Percentiles rank a stretch among this genome's conserved stretches.
Conservation (phyloP, 2,888 invertebrate genomes). For the Tineola bisselliella region DNA sequence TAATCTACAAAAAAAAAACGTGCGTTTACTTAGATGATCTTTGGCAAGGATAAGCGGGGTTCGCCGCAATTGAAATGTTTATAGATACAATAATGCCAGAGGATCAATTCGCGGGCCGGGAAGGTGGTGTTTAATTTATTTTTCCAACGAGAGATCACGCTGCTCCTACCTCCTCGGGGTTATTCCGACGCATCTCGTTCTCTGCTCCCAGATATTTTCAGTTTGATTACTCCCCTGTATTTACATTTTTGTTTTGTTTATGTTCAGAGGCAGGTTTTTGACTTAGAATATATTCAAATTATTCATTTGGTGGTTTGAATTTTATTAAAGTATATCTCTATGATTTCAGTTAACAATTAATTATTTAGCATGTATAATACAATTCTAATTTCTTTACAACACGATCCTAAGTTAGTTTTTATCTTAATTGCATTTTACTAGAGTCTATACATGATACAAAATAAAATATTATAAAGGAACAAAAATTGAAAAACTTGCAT, state of each 20-base stretch:
- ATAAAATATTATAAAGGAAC: no score
- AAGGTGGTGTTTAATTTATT: constrained; percentile 52
- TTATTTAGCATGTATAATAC: no score
- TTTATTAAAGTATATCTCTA: not conserved
- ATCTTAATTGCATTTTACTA: no score
- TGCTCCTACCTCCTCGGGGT: constrained; percentile 10
- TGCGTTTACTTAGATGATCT: constrained; percentile 20
- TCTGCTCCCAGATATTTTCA: constrained; percentile 1
- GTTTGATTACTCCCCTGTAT: constrained; percentile 9
- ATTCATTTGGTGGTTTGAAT: not conserved
- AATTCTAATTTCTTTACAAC: no score
- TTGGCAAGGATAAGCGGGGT: constrained; percentile 24
- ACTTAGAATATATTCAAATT: not conserved
- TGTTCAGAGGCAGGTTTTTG: not conserved
- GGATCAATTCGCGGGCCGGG: constrained; percentile 46
- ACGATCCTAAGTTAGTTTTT: no score
- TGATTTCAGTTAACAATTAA: not conserved
- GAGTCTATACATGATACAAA: no score
- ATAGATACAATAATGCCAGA: constrained; percentile 55
- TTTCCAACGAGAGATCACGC: constrained; percentile 27
- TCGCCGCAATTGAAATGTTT: constrained; percentile 57
- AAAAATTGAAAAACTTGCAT: not conserved
- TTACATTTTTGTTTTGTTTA: constrained; percentile 14
- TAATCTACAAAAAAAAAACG: not conserved
- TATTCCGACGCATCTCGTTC: constrained; percentile 7